phyloP scores from a whole-genome alignment of 2,113 vertebrate species.

The Ranitomeya variabilis region DNA sequence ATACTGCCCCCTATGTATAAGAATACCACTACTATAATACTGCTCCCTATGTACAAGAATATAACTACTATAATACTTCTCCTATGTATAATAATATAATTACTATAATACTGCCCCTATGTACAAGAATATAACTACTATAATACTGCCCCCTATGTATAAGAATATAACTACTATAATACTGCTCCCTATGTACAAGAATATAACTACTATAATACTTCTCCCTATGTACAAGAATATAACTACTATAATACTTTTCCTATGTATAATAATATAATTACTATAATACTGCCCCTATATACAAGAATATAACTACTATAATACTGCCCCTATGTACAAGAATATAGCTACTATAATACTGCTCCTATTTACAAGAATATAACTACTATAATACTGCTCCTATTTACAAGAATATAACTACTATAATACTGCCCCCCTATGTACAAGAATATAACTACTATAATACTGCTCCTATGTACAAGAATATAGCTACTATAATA shows the following conservation, averaged over 20 bases:
- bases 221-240: neutral
- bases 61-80: neutral
- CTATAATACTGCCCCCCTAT: slow-evolving; percentile 1
- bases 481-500: slow-evolving; percentile 7
- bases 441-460: slow-evolving; percentile 2
- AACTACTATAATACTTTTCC: slow-evolving; percentile 1
- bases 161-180: neutral
- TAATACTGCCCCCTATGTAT: neutral
- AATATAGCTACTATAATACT: no score
- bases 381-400: no score
- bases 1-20: neutral
- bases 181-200: neutral
- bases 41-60: neutral
- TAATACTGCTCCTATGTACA: neutral
- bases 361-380: no score
- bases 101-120: neutral
- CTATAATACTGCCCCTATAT: no score
- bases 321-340: no score
- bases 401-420: neutral
- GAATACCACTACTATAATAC: neutral
- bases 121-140: neutral
- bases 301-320: no score
- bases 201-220: slow-evolving; percentile 2
- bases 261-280: no score
- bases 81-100: neutral